Conservation (phyloP, 2,113 vertebrate genomes). For the Pedetes capensis region DNA sequence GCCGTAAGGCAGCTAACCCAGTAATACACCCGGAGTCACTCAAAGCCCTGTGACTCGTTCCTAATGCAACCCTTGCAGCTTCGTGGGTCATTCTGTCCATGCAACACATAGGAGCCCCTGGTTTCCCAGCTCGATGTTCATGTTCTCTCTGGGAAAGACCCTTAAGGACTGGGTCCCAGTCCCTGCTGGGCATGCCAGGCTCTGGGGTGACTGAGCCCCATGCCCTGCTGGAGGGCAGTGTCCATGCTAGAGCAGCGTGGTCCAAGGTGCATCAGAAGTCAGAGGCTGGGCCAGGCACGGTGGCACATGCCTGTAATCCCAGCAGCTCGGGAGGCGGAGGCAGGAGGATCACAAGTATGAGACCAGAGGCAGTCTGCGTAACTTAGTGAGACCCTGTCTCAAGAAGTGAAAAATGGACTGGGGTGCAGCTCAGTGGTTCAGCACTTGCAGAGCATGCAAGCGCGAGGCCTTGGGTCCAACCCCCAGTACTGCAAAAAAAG, state of each 20-base stretch:
- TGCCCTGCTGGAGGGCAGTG: neutral
- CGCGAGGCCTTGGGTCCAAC: too few relatives aligned
- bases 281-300: neutral
- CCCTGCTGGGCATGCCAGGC: too few relatives aligned
- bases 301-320: too few relatives aligned
- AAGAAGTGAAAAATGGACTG: too few relatives aligned
- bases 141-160: accelerated
- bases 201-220: neutral
- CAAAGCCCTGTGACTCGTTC: accelerated
- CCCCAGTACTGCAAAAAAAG: too few relatives aligned
- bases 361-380: too few relatives aligned
- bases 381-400: too few relatives aligned
- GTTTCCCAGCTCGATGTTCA: accelerated
- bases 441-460: too few relatives aligned
- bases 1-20: accelerated
- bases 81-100: accelerated
- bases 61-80: accelerated
- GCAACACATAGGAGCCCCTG: accelerated
- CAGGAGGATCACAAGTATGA: too few relatives aligned
- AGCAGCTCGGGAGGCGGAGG: too few relatives aligned
- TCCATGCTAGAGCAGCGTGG: neutral
- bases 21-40: accelerated
- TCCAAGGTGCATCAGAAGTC: neutral
- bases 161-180: neutral
- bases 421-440: too few relatives aligned